Base-by-base conservation (phyloP, 2,113 vertebrate genomes). In the Uria lomvia region DNA sequence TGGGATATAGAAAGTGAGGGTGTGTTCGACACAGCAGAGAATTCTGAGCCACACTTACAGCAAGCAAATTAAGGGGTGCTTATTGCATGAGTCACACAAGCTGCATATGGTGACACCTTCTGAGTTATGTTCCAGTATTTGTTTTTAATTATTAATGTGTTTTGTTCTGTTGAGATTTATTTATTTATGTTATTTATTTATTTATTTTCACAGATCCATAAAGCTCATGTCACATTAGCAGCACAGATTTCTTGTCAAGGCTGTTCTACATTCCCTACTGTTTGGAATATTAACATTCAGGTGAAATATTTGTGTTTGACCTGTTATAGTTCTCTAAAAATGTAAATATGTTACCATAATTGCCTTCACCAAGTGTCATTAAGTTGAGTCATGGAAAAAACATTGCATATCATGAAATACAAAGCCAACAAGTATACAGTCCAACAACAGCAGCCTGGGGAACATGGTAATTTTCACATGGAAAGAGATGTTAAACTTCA, bases 101-200 rank as follows among this genome's bases (percentile, higher is more conserved):
- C 53, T 92, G 58, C 43, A 82, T 45, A 58, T 65, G 50, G 23
- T 84, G 86, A 65, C 77, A 62, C 19, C 29, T 82, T n/a, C 45
- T 72, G 80, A 85, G n/a, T 66, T 95, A 79, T 73, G 29, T 59
- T 81, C 40, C 66, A 58, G 18, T 53, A 78, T 76, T 95, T 89
- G 49, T 8, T 95, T 94, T 97, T 76, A 89, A 95, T 92, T 95
- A 94, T 91, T 97, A 85, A 96, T 66, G 4, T 67, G 45, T 71
- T 95, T 94, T 92, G 14, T 62, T 81, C 58, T 85, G 84, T 49
- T 52, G 7, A 56, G 14, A 72, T 75, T 76, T 86, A 85, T 84
- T 83, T 36, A 36, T 36, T 36, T 36, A 36, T 36, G 36, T 76
- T 86, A 85, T 87, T 83, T 78, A 71, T 87, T 83, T 78, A 71